These are phyloP conservation scores for Bombus superbus DNA, from an alignment of 1,140 invertebrate genomes.

Conservation along the genomic window DNA sequence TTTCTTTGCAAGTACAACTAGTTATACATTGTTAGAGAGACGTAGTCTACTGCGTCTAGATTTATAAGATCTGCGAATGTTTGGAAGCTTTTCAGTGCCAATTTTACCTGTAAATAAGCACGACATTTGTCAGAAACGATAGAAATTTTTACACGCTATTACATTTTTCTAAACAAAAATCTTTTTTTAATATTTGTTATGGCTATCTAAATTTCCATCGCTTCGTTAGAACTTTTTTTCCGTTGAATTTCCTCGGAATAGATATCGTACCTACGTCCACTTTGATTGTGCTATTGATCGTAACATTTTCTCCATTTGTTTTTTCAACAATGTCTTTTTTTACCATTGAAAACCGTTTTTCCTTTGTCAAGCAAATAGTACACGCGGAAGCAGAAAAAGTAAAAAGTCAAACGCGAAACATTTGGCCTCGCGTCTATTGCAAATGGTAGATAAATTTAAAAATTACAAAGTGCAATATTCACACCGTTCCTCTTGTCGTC, in stretches of 20 bases:
- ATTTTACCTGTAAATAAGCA: neutral
- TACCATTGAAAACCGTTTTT: neutral
- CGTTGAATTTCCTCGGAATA: too few relatives aligned
- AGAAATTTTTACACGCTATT: neutral
- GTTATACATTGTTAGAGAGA: constrained; percentile 39
- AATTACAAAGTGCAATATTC: neutral
- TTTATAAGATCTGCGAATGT: neutral
- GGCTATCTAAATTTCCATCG: neutral
- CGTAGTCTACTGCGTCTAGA: neutral
- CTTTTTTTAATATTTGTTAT: neutral
- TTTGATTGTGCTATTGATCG: constrained; percentile 21
- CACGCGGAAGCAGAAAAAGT: neutral
- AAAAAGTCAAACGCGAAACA: neutral
- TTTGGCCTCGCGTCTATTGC: too few relatives aligned
- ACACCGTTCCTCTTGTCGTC: too few relatives aligned
- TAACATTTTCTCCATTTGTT: neutral
- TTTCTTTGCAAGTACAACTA: constrained; percentile 20
- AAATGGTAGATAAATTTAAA: neutral
- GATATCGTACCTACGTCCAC: neutral
- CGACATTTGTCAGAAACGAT: neutral
- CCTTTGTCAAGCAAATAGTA: neutral
- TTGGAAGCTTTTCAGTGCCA: neutral
- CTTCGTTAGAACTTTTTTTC: neutral
- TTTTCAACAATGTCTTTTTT: neutral
- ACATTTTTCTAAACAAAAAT: neutral